A percentile compares a stretch with the other conserved stretches of the same genome.
Evolutionary conservation across 2,113 vertebrate species (phyloP).

Genomic region (Mus pahari): DNA sequence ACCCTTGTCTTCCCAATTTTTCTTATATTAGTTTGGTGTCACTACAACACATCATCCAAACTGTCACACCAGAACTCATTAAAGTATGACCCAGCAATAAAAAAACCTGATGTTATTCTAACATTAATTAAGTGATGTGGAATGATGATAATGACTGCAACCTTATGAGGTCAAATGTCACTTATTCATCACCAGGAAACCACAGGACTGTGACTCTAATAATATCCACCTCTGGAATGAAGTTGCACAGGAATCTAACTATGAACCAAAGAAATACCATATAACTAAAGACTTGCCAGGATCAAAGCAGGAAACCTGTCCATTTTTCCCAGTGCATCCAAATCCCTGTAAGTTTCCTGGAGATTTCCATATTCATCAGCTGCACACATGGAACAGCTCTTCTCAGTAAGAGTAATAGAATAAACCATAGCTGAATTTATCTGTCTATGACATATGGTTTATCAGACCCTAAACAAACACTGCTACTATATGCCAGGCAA

Average conservation of each 20-base stretch:
- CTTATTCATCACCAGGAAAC: constrained; percentile 47
- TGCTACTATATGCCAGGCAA: constrained; percentile 81
- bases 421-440: constrained; percentile 16
- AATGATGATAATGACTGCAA: constrained; percentile 51
- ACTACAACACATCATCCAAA: constrained; percentile 52
- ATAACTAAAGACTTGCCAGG: constrained; percentile 50
- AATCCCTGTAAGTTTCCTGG: constrained; percentile 37
- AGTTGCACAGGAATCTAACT: constrained; percentile 58
- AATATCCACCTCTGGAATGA: constrained; percentile 49
- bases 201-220: constrained; percentile 43
- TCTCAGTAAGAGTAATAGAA: not conserved
- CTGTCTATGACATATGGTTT: not conserved
- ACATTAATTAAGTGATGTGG: constrained; percentile 45
- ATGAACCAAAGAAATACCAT: constrained; percentile 68
- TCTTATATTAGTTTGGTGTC: constrained; percentile 14
- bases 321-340: constrained; percentile 51
- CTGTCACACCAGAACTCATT: constrained; percentile 26
- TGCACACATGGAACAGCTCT: constrained; percentile 8
- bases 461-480: constrained; percentile 52
- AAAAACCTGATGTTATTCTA: constrained; percentile 45
- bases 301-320: constrained; percentile 48
- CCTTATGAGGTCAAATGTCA: constrained; percentile 44
- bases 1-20: not conserved
- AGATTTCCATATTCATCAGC: not conserved
- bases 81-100: constrained; percentile 32